Evolutionary conservation across 2,888 invertebrate genomes (phyloP), one percentile per base, ranked within the genome.

Genomic region (Eulithis testata): DNA sequence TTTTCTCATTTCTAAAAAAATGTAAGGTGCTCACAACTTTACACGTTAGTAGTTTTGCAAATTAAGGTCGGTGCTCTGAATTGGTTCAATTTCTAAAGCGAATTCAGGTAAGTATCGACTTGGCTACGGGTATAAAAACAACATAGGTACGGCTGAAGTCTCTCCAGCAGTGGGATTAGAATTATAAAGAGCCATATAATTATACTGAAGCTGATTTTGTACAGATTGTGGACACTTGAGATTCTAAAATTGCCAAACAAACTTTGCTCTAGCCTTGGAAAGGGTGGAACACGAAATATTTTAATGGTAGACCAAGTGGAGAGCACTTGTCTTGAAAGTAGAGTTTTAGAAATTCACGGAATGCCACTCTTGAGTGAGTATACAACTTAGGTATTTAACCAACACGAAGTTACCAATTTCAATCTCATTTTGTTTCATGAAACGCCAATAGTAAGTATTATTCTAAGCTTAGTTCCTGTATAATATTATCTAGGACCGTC

Each of bases 1-100:
- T 84, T 89, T 89, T 89, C 88, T 83, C 88, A 87, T 85, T 67
- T 67, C 63, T 60, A 67, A 63, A 67, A 21, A 58, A 67, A 67
- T 52, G 36, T 53, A 65, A 50, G 59, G 49, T 47, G 47, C 14
- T 47, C 12, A 47, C 47, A 14, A 49, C 49, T 21, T 49, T 64
- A 37, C 8, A 71, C 72, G 56, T 50, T 70, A 75, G 76, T 70
- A 75, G 76, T 82, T 83, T 81, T 84, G 74, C 65, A 74, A 77
- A 82, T 82, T 81, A 80, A 77, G 83, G 83, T 80, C 80, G 77
- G 75, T 74, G 77, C 75, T 80, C 77, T 64, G 43, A 50, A 50
- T 59, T 45, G n/a, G 74, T 77, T 69, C 7, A 54, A 59, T 64
- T 62, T 62, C 50, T 56, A 50, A 55, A 53, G 37, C 36, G 21